phyloP scores from a whole-genome alignment of 1,140 invertebrate genomes.

The Oedothorax gibbosus region DNA sequence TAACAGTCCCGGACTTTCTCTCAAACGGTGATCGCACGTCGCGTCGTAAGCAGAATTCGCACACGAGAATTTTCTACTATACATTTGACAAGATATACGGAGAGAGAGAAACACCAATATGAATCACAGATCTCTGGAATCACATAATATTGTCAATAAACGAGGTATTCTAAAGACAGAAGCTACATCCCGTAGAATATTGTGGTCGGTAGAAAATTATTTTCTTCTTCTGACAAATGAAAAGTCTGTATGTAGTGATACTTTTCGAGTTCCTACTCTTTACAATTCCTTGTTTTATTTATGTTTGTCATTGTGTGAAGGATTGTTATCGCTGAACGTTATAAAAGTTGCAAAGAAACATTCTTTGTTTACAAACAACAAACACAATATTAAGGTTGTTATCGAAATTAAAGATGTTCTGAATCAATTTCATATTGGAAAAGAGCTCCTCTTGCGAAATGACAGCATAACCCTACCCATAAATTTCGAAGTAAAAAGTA shows the following conservation, averaged over 20 bases:
- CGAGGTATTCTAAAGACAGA: conserved; percentile 9
- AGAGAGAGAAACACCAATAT: background rate
- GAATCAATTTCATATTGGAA: background rate
- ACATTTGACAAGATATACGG: background rate
- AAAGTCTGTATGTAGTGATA: conserved; percentile 28
- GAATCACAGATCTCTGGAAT: background rate
- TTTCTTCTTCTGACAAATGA: background rate
- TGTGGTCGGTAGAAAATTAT: conserved; percentile 24
- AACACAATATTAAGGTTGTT: background rate
- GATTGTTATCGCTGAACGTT: background rate
- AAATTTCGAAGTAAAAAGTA: background rate
- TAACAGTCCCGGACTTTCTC: background rate
- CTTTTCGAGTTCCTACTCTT: conserved; percentile 25
- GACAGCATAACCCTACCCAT: conserved; percentile 1
- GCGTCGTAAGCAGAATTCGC: background rate
- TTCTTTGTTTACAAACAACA: background rate
- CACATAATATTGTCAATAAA: background rate
- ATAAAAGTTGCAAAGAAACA: conserved; percentile 1
- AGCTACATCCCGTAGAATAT: background rate
- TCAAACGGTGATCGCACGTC: conserved; percentile 10
- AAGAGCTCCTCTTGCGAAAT: conserved; percentile 3
- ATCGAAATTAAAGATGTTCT: conserved; percentile 9
- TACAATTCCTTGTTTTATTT: conserved; percentile 23
- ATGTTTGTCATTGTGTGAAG: background rate
- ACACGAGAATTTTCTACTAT: background rate